Evolutionary conservation across 2,888 invertebrate species (phyloP).

Genomic region (Scaptomyza parva): DNA sequence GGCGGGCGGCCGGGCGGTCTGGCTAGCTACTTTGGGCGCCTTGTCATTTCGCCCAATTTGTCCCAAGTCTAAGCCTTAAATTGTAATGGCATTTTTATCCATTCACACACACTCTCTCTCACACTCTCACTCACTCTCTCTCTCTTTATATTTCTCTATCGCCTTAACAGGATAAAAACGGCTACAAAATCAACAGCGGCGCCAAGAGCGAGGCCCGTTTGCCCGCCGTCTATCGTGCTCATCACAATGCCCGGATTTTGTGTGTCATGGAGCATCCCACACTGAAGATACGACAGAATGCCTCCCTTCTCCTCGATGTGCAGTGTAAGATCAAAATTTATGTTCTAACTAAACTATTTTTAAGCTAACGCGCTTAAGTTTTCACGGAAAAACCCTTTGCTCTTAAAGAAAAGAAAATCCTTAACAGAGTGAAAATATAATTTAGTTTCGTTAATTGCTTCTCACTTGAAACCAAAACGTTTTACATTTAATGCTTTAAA

Average conservation of each 20-base stretch:
- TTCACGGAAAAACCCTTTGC: no score
- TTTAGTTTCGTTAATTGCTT: background rate
- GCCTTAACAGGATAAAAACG: slow-evolving; percentile 80
- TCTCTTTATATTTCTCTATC: slow-evolving; percentile 23
- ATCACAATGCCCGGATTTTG: slow-evolving; percentile 94
- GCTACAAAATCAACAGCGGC: slow-evolving; percentile 85
- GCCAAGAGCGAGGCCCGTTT: slow-evolving; percentile 88
- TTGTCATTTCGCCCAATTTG: slow-evolving; percentile 69
- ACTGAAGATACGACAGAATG: slow-evolving; percentile 84
- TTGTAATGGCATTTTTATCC: slow-evolving; percentile 63
- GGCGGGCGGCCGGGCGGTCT: background rate
- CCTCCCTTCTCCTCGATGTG: slow-evolving; percentile 84
- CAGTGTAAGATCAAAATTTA: slow-evolving; percentile 83
- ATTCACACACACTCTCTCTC: slow-evolving; percentile 4
- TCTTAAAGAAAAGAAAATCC: no score
- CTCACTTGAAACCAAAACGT: background rate
- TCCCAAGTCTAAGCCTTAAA: slow-evolving; percentile 53
- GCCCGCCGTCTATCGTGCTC: slow-evolving; percentile 91
- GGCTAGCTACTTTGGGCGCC: slow-evolving; percentile 21
- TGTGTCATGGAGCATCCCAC: slow-evolving; percentile 91
- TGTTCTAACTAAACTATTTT: slow-evolving; percentile 1
- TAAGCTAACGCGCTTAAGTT: background rate
- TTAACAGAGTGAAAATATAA: background rate
- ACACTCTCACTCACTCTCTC: background rate
- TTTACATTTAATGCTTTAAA: background rate